phyloP scores from a whole-genome alignment of 2,797 vertebrate species.

The Philypnodon macrostomus region DNA sequence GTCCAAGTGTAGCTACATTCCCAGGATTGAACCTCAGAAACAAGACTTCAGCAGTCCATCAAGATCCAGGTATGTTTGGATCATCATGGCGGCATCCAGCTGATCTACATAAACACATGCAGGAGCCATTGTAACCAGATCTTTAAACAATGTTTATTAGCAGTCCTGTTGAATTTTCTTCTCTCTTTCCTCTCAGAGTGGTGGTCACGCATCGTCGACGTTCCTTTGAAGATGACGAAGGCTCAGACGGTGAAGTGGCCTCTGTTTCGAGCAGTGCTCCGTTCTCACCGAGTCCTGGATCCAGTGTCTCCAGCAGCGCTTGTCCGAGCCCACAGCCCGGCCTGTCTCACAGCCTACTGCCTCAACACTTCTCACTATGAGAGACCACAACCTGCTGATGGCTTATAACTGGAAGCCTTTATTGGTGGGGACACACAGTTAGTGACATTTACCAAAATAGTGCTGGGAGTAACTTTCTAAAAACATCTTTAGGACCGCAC shows the following conservation, averaged over 20 bases:
- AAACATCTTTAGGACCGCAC: background rate
- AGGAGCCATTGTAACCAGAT: too few species aligned
- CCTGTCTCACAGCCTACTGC: slow-evolving; percentile 36
- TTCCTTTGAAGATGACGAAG: slow-evolving; percentile 5
- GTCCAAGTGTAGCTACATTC: slow-evolving; percentile 58
- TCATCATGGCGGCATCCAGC: too few species aligned
- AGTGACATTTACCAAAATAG: background rate
- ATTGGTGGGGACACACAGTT: background rate
- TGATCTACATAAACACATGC: too few species aligned
- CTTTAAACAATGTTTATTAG: too few species aligned
- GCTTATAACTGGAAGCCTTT: too few species aligned
- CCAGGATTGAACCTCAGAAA: slow-evolving; percentile 73
- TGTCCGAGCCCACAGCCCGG: slow-evolving; percentile 40
- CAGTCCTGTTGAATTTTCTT: too few species aligned
- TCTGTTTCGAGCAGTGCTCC: slow-evolving; percentile 51
- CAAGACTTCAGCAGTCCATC: slow-evolving; percentile 52
- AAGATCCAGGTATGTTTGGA: slow-evolving; percentile 33
- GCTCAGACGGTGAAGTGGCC: slow-evolving; percentile 49
- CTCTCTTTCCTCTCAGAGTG: slow-evolving; percentile 56
- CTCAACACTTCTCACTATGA: slow-evolving; percentile 45
- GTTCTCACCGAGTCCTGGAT: slow-evolving; percentile 46
- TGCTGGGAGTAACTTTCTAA: background rate
- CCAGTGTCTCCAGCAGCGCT: slow-evolving; percentile 53
- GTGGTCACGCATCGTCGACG: slow-evolving; percentile 50
- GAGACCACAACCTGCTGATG: too few species aligned